Evolutionary conservation across 2,113 vertebrate genomes (phyloP).

Genomic region (Gnathonemus echidnorhynchus): DNA sequence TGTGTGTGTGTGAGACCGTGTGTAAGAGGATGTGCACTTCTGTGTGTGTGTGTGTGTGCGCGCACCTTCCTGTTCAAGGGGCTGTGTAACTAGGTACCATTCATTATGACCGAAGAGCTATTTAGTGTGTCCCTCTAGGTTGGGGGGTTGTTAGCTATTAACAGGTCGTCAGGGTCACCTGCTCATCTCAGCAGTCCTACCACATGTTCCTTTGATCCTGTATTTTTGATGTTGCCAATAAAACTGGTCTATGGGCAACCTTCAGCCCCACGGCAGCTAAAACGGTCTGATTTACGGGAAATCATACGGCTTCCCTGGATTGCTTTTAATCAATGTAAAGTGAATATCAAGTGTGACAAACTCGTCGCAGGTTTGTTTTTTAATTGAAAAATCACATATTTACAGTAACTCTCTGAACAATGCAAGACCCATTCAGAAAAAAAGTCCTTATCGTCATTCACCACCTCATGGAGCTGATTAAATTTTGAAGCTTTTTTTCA

Average conservation of each 20-base stretch:
- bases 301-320: not conserved
- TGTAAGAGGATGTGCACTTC: not conserved
- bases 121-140: not conserved
- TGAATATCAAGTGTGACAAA: not conserved
- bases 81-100: not conserved
- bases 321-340: not conserved
- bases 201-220: not conserved
- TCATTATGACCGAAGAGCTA: not conserved
- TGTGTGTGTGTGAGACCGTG: constrained; percentile 1
- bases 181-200: not conserved
- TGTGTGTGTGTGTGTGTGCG: constrained; percentile 4
- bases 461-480: not conserved
- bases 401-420: not conserved
- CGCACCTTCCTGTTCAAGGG: not conserved
- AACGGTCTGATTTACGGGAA: not conserved
- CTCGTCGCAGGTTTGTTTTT: not conserved
- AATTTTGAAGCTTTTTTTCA: not conserved
- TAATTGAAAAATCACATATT: not conserved
- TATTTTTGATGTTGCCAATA: constrained; percentile 6
- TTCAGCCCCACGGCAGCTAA: not conserved
- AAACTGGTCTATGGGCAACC: not conserved
- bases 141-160: constrained; percentile 5
- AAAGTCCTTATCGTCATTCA: not conserved
- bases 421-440: not conserved
- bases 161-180: not conserved